Evolutionary conservation across 2,888 invertebrate genomes (phyloP), one percentile per base, ranked within the genome.

Genomic region (Amitus sp.): DNA sequence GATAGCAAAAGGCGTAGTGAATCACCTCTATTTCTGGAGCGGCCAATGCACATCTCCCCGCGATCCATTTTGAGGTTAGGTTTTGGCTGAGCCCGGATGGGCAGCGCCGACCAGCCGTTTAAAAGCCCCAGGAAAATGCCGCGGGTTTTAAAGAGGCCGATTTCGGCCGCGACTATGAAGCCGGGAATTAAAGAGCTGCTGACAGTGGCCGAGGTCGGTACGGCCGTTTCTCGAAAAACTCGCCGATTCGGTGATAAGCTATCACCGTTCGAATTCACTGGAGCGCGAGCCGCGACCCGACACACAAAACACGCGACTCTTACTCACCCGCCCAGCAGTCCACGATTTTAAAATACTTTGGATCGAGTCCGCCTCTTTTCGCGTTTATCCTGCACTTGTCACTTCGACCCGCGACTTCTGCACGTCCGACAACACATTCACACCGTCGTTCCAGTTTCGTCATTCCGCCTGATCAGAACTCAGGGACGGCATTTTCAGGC

Each of bases 21-120:
- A 76, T 79, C 78, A 78, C 69, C 69, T 73, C 77, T 79, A 79
- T 78, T 78, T 78, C 70, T 69, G 73, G 75, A 74, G 72, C 71
- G 73, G 74, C 73, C 77, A 73, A 71, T 73, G 71, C 67, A 66
- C 60, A 62, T 56, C 61, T 66, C 56, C 47, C 54, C 49, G 60
- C 30, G 39, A 40, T 6, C 19, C 30, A 47, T 66, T 78, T 76
- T 74, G 73, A 78, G 78, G 78, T 78, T 77, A 78, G 66, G 63
- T 70, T 52, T 33, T 19, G 27, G 18, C 30, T 2, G 3, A 9
- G 28, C 28, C 40, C 28, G 30, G 34, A 20, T 20, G 23, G 2
- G 7, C n/a, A n/a, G 23, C 15, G n/a, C 23, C 34, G 17, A 5
- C 43, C 27, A 7, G 23, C 10, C 19, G 15, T 6, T 19, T 18